Evolutionary conservation across 1,140 invertebrate genomes (phyloP).

Genomic region (Oppia nitens): DNA sequence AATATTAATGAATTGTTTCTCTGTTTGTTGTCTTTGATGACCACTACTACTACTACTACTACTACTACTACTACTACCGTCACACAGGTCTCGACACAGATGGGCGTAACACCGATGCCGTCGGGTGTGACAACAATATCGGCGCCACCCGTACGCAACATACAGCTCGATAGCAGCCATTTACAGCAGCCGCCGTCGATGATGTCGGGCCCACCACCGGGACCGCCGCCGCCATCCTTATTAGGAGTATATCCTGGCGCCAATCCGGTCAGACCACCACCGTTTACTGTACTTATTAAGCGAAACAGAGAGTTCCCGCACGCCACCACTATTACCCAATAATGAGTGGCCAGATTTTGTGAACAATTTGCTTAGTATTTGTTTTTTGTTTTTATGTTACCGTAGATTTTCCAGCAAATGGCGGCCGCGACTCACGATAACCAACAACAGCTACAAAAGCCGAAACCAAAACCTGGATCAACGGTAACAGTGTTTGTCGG

Average conservation of each 20-base stretch:
- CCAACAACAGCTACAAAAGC: neutral
- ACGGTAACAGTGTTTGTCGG: slow-evolving; percentile 95
- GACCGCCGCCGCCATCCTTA: neutral
- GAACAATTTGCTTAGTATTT: neutral
- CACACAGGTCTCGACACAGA: neutral
- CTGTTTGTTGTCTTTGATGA: no score
- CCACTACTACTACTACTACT: no score
- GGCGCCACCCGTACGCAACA: slow-evolving; percentile 15
- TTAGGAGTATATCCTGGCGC: no score
- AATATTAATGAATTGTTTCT: no score
- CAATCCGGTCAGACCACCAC: neutral
- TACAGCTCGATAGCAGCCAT: neutral
- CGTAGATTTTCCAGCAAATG: neutral
- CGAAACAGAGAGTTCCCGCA: neutral
- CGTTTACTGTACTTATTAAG: neutral
- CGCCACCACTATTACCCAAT: neutral
- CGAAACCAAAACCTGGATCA: slow-evolving; percentile 39
- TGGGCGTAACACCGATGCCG: slow-evolving; percentile 16
- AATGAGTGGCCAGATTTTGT: neutral
- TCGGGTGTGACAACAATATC: slow-evolving; percentile 16
- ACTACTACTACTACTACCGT: neutral
- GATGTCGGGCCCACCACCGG: neutral
- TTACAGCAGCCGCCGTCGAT: slow-evolving; percentile 6
- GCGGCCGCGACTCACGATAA: neutral
- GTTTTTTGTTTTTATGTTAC: neutral